These are phyloP conservation scores for Choreutis nemorana DNA, from an alignment of 2,888 invertebrate genomes.

Conservation along the genomic window DNA sequence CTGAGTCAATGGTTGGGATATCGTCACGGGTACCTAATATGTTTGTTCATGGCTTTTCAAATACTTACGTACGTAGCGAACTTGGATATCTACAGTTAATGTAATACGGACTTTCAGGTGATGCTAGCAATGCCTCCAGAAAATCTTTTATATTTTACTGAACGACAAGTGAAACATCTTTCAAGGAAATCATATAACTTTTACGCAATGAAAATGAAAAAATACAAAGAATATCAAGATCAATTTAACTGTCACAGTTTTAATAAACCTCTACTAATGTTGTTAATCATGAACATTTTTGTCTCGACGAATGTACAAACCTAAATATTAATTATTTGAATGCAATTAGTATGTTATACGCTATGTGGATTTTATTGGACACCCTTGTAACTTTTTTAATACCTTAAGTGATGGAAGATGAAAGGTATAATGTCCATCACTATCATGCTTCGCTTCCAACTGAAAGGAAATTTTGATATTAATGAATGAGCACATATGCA, in stretches of 20 bases:
- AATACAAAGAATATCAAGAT: slow-evolving; percentile 19
- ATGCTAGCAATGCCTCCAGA: slow-evolving; percentile 34
- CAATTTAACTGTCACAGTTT: no score
- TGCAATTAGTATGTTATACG: no score
- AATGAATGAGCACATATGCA: no score
- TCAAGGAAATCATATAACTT: slow-evolving; percentile 34
- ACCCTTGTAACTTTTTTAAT: slow-evolving; percentile 25
- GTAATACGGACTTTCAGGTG: no score
- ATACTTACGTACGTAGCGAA: no score
- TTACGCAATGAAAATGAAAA: slow-evolving; percentile 29
- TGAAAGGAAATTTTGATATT: slow-evolving; percentile 28
- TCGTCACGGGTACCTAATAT: slow-evolving; percentile 48
- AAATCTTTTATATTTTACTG: slow-evolving; percentile 29
- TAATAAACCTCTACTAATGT: no score
- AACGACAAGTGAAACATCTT: slow-evolving; percentile 30
- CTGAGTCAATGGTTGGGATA: slow-evolving; percentile 43
- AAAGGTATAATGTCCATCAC: slow-evolving; percentile 35
- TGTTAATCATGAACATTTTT: no score
- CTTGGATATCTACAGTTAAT: no score
- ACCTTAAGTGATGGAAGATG: slow-evolving; percentile 34
- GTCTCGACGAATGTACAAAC: no score
- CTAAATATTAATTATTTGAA: no score
- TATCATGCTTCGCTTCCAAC: slow-evolving; percentile 33
- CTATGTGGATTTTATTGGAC: no score
- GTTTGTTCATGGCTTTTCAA: no score